Conservation (phyloP, 2,888 invertebrate genomes). For the Caenorhabditis sp. region DNA sequence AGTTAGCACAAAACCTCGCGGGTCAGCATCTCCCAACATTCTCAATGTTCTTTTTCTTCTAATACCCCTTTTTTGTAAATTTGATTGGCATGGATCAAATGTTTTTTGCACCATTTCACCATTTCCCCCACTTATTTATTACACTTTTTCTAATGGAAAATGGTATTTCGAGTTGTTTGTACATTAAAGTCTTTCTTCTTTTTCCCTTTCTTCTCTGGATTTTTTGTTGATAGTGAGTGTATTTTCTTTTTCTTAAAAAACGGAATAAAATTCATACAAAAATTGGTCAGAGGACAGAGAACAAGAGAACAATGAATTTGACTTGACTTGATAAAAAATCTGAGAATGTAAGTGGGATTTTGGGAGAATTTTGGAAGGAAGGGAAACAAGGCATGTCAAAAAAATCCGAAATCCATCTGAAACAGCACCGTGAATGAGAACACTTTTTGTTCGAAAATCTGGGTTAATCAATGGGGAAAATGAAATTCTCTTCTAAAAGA, state of each 20-base stretch:
- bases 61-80: constrained; percentile 22
- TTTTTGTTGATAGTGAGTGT: constrained; percentile 56
- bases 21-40: constrained; percentile 61
- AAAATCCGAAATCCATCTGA: constrained; percentile 13
- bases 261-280: too few species aligned
- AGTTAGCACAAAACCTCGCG: constrained; percentile 56
- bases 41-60: constrained; percentile 27
- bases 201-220: background rate
- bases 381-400: too few species aligned
- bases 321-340: too few species aligned
- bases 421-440: constrained; percentile 37
- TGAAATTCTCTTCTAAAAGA: constrained; percentile 49
- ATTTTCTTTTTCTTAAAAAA: constrained; percentile 13
- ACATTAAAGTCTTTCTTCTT: constrained; percentile 37
- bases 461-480: background rate
- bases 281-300: too few species aligned
- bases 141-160: constrained; percentile 13
- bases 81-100: background rate
- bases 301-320: background rate
- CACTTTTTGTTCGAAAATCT: background rate
- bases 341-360: constrained; percentile 2
- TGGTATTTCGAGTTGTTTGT: constrained; percentile 42
- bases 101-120: too few species aligned
- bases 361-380: background rate
- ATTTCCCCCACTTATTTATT: constrained; percentile 33